phyloP scores from a whole-genome alignment of 2,888 invertebrate genomes.

The Oscheius sp. region DNA sequence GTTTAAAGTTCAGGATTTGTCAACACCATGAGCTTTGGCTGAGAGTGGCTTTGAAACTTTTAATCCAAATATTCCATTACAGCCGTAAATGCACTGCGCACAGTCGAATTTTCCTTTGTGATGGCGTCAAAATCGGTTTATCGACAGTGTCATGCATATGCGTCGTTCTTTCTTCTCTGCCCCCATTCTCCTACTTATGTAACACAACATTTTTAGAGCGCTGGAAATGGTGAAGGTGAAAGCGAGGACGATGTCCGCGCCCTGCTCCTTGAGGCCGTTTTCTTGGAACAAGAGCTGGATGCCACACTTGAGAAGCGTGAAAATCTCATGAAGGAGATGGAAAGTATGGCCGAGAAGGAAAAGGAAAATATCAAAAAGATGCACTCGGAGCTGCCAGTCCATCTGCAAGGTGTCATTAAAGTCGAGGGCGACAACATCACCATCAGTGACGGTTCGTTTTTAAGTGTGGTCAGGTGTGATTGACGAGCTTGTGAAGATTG shows the following conservation, averaged over 20 bases:
- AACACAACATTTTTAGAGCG: constrained; percentile 3
- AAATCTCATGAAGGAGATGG: constrained; percentile 39
- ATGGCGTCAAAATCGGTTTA: constrained; percentile 32
- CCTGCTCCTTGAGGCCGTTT: constrained; percentile 21
- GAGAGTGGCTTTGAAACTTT: not conserved
- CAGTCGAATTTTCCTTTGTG: constrained; percentile 20
- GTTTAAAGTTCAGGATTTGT: constrained; percentile 13
- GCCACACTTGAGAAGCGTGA: constrained; percentile 17
- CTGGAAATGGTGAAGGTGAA: not conserved
- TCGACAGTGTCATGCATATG: constrained; percentile 26
- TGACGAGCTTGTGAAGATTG: constrained; percentile 24
- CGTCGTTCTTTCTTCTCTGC: constrained; percentile 5
- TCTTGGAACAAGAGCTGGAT: constrained; percentile 27
- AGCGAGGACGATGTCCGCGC: constrained; percentile 16
- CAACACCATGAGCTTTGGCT: not conserved
- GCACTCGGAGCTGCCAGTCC: constrained; percentile 45
- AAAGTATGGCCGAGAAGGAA: constrained; percentile 38
- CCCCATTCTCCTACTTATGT: not conserved
- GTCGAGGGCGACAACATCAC: constrained; percentile 27
- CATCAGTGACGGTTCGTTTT: constrained; percentile 25
- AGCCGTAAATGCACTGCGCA: constrained; percentile 4
- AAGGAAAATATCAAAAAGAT: constrained; percentile 42
- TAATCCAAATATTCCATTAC: constrained; percentile 31
- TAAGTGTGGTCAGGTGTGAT: constrained; percentile 11
- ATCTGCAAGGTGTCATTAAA: constrained; percentile 47